Conservation (phyloP, 2,888 invertebrate species). For the Melipona beecheii region DNA sequence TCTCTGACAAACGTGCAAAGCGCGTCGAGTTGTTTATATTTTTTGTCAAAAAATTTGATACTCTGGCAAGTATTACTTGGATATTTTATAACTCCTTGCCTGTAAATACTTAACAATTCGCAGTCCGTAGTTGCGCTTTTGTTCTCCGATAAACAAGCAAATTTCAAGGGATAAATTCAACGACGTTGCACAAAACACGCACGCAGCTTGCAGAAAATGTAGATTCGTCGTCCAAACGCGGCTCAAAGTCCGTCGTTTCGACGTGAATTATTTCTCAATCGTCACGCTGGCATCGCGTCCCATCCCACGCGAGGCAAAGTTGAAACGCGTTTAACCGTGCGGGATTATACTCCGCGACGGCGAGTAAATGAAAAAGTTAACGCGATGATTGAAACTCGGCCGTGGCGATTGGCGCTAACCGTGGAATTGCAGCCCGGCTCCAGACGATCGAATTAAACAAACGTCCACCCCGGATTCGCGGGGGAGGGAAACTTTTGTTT, state of each 20-base stretch:
- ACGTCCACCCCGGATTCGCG: slow-evolving; percentile 7
- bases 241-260: not conserved
- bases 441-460: slow-evolving; percentile 48
- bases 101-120: no score
- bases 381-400: slow-evolving; percentile 39
- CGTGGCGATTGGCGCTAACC: not conserved
- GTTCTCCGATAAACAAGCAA: no score
- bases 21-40: no score
- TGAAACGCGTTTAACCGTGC: slow-evolving; percentile 39
- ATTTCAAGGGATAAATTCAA: no score
- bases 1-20: no score
- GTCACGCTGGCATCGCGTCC: not conserved
- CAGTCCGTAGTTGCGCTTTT: no score
- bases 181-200: no score
- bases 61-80: no score
- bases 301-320: not conserved
- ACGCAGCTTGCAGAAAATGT: no score
- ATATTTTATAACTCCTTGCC: no score
- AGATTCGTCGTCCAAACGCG: not conserved
- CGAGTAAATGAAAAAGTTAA: slow-evolving; percentile 58
- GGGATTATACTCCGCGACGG: slow-evolving; percentile 37
- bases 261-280: slow-evolving; percentile 32
- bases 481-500: slow-evolving; percentile 19
- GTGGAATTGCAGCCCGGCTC: not conserved
- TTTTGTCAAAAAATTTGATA: no score